Conservation (phyloP, 2,113 vertebrate species). For the Lasiurus borealis region DNA sequence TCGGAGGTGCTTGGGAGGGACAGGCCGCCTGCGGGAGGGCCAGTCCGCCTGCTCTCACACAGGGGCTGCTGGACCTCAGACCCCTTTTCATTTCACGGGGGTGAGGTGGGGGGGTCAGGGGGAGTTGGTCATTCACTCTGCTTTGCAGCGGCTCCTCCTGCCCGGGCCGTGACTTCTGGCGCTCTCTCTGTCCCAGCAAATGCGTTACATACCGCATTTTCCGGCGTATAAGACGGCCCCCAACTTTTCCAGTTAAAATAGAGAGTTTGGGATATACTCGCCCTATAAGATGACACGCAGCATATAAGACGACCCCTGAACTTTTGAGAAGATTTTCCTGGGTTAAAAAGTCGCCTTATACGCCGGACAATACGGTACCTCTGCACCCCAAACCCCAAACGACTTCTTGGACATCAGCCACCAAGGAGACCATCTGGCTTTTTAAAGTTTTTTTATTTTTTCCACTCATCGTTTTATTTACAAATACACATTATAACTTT, state of each 20-base stretch:
- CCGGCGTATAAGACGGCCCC: too few relatives aligned
- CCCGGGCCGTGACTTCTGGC: not conserved
- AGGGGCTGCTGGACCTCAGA: not conserved
- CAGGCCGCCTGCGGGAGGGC: not conserved
- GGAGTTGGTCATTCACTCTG: too few relatives aligned
- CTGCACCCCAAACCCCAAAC: not conserved
- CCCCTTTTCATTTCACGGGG: not conserved
- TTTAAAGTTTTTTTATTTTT: slow-evolving; percentile 89
- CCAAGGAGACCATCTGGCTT: slow-evolving; percentile 83
- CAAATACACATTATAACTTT: slow-evolving; percentile 99
- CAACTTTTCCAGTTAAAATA: too few relatives aligned
- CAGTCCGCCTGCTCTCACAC: too few relatives aligned
- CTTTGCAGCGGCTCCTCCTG: not conserved
- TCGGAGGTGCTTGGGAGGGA: not conserved
- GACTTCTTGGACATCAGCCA: not conserved
- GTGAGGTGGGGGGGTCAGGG: too few relatives aligned
- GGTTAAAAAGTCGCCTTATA: too few relatives aligned
- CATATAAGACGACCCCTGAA: too few relatives aligned
- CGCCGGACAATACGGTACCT: too few relatives aligned
- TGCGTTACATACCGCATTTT: too few relatives aligned
- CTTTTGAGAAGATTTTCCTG: too few relatives aligned
- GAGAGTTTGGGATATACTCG: too few relatives aligned
- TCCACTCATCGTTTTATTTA: slow-evolving; percentile 99
- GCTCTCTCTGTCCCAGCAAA: not conserved
- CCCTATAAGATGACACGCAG: too few relatives aligned